Evolutionary conservation across 2,888 invertebrate genomes (phyloP), one percentile per base, ranked within the genome.

Genomic region (Sericinus montela): DNA sequence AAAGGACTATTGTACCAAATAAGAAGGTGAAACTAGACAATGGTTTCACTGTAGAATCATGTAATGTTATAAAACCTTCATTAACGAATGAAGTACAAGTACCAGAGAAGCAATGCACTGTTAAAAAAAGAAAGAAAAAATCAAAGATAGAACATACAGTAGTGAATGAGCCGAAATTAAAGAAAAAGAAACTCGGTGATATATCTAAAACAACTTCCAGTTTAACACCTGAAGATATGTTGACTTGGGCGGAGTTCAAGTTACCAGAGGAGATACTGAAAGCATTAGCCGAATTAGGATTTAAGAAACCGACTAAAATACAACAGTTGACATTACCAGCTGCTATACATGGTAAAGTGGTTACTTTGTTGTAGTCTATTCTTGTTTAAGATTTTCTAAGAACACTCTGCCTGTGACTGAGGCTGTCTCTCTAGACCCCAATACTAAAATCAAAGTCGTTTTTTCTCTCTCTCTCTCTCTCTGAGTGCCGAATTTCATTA

Each of bases 251-350:
- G 6, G 90, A 90, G 42, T 89, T 93, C 49, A 93, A 93, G 60
- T 91, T 98, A 9, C 94, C 94, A 0, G 84, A 90, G 2, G 75
- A 90, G 1, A 91, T 98, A 48, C 70, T 97, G 29, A 91, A 90
- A 63, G 95, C 96, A 0, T 74, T 99, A 0, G 87, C 91, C 10
- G 95, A 95, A 51, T 89, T 93, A 58, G 93, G 93, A 0, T 98
- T 97, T 74, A 86, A 86, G 34, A 85, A 91, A 15, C 99, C 99
- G 0, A 99, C 98, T 0, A 91, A 93, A 62, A 99, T 99, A 67
- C 99, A 99, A 76, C 87, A 91, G 14, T 69, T 94, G 52, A 92
- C 94, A 0, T 81, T 98, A 35, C 95, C 97, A 0, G 91, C 96
- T 39, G 97, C 98, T 29, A 93, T 98, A 63, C 91, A 94, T 69